Base-by-base conservation (phyloP, 2,888 invertebrate genomes). In the Drosophila lacicola region DNA sequence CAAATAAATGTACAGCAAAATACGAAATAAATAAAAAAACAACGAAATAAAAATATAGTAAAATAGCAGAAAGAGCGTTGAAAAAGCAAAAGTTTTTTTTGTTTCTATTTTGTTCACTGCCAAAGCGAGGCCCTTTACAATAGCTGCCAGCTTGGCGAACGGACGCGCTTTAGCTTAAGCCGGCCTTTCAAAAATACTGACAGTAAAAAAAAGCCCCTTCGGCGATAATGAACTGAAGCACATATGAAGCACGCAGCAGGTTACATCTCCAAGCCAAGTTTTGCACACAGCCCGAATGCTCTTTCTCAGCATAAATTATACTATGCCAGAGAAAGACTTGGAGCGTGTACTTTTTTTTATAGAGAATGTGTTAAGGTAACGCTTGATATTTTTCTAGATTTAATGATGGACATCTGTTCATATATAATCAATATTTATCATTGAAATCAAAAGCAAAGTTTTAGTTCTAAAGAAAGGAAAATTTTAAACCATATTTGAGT, bases 181-280 rank as follows among this genome's bases (percentile, higher is more conserved):
- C 42, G 49, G 61, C 62, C 78, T 77, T 77, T 65, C 77, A 66
- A 73, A 72, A 65, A 62, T 14, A 13, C 17, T 19, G 4, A 37
- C 25, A 17, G 34, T 21, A 34, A 39, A 34, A 45, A 62, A 61
- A 53, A n/a, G 3, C 5, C 29, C 44, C 29, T 37, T 34, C 33
- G 42, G 33, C 63, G 63, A 36, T 47, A 51, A 51, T 46, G 34
- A 36, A 37, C 19, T 49, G 11, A 64, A 45, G 29, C 62, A 34
- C 33, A 10, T 36, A 36, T 41, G 13, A 33, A 4, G 39, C 39
- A 34, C 14, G 8, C 11, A 29, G 29, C 29, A 29, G 29, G 8
- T 29, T 29, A 8, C 29, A 29, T 29, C 8, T 8, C 8, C 29
- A 29, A 29, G 29, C 29, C 29, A 8, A 29, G 17, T 25, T 46